These are phyloP conservation scores for Ailuropoda melanoleuca DNA, from an alignment of 2,113 vertebrate genomes.

Conservation along the genomic window DNA sequence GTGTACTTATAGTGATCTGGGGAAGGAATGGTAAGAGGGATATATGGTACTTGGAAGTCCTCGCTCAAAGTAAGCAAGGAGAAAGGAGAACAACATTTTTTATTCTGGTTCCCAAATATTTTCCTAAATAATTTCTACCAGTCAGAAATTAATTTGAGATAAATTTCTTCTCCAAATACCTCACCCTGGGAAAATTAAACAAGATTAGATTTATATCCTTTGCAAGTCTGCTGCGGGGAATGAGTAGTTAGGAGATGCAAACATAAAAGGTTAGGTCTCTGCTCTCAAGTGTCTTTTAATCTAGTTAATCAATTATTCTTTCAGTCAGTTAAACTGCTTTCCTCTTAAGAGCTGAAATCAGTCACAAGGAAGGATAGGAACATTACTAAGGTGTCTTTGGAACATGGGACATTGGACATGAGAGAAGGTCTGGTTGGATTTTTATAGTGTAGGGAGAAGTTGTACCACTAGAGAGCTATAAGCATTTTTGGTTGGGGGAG, in stretches of 20 bases:
- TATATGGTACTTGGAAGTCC: not conserved
- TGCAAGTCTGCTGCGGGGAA: not conserved
- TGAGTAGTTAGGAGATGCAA: not conserved
- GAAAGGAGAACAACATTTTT: not conserved
- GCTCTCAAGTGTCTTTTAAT: not conserved
- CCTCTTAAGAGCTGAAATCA: not conserved
- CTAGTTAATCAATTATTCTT: not conserved
- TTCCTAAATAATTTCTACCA: conserved; percentile 22
- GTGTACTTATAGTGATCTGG: not conserved
- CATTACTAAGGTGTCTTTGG: not conserved
- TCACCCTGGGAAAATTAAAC: conserved; percentile 19
- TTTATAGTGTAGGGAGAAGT: not conserved
- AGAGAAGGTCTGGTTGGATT: not conserved
- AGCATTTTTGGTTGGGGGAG: not conserved
- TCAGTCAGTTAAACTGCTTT: not conserved
- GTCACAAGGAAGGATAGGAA: not conserved
- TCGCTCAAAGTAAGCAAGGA: not conserved
- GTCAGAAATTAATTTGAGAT: conserved; percentile 48
- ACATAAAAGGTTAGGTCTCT: not conserved
- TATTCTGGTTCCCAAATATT: not conserved
- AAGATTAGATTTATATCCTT: not conserved
- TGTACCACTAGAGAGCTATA: not conserved
- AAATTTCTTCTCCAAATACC: conserved; percentile 45
- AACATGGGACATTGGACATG: not conserved
- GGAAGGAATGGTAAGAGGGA: not conserved